Percentiles rank a stretch among this genome's conserved stretches.
Evolutionary conservation across 2,797 vertebrate species (phyloP).

Genomic region (Phyllotis vaccarum): DNA sequence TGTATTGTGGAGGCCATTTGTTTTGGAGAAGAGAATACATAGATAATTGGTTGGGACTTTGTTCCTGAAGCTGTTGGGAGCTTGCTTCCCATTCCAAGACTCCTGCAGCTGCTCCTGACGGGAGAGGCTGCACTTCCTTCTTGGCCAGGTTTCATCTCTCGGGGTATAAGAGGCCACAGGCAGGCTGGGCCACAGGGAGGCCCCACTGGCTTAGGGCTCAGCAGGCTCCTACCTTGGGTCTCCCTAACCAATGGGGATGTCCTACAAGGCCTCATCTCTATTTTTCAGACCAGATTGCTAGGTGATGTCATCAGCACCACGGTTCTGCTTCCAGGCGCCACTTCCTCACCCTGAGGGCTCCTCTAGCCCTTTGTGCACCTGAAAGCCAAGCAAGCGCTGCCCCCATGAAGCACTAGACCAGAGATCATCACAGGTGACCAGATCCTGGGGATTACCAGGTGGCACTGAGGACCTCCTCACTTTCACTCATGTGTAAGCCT

Average conservation of each 20-base stretch:
- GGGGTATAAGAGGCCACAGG: neutral
- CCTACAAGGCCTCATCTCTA: too few relatives aligned
- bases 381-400: neutral
- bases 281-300: neutral
- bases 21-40: neutral
- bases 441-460: neutral
- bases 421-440: fast-evolving
- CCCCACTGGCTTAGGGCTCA: fast-evolving
- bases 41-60: neutral
- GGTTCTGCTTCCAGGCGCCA: neutral
- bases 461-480: neutral
- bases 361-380: neutral
- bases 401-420: fast-evolving
- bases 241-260: neutral
- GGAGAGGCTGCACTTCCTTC: neutral
- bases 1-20: fast-evolving
- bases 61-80: neutral
- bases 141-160: neutral
- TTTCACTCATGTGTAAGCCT: neutral
- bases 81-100: conserved; percentile 43
- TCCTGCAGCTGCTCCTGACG: neutral
- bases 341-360: neutral
- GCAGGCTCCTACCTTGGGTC: neutral
- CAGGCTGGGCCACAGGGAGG: neutral
- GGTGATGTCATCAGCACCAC: neutral